Percentiles rank a stretch among this genome's conserved stretches.
Evolutionary conservation across 2,113 vertebrate species (phyloP).

Genomic region (Mola mola): DNA sequence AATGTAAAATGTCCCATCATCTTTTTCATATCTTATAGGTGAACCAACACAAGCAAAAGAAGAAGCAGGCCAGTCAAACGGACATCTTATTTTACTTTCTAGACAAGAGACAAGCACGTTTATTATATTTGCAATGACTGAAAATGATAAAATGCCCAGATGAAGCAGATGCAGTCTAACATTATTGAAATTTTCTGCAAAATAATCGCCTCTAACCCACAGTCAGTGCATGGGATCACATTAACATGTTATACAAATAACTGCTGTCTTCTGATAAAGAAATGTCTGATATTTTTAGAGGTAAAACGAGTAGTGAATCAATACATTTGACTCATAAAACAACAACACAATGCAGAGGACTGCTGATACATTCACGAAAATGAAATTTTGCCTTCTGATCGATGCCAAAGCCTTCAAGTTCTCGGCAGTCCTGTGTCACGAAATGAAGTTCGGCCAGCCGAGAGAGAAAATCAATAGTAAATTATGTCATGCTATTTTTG

Average conservation of each 20-base stretch:
- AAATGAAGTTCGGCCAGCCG: constrained; percentile 66
- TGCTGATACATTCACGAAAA: constrained; percentile 58
- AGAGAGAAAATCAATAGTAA: constrained; percentile 77
- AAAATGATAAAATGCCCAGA: no score
- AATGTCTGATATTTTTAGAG: constrained; percentile 40
- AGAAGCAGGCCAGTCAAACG: background rate
- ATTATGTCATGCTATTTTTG: constrained; percentile 80
- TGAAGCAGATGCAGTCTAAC: no score
- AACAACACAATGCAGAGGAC: constrained; percentile 37
- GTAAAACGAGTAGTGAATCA: constrained; percentile 38
- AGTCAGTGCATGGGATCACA: background rate
- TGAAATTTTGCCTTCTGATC: constrained; percentile 70
- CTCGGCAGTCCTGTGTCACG: constrained; percentile 58
- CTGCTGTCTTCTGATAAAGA: constrained; percentile 25
- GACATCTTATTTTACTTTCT: no score
- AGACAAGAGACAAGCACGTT: no score
- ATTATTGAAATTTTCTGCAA: constrained; percentile 2
- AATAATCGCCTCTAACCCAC: background rate
- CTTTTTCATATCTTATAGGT: background rate
- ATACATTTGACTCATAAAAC: constrained; percentile 63
- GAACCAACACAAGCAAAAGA: background rate
- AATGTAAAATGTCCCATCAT: no score
- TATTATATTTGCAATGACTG: no score
- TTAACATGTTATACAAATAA: constrained; percentile 15
- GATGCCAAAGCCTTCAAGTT: constrained; percentile 64